A percentile compares a stretch with the other conserved stretches of the same genome.
These are phyloP conservation scores for Epizoanthus fatuus DNA, from an alignment of 92 coral and sea anemone genomes.

Conservation along the genomic window DNA sequence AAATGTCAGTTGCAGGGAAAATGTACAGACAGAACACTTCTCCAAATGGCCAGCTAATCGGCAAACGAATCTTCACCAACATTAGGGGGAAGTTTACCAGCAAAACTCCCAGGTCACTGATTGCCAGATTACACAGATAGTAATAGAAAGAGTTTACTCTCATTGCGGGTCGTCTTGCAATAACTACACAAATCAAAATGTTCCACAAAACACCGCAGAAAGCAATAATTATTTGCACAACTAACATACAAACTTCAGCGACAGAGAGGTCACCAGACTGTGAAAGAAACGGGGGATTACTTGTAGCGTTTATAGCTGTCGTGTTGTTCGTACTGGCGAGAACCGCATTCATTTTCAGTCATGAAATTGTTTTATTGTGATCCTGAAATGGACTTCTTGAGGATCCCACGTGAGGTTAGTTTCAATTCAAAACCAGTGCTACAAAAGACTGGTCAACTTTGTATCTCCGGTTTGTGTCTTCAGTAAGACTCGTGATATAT, in stretches of 20 bases:
- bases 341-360: background rate
- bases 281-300: background rate
- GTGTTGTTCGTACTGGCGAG: background rate
- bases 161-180: constrained; percentile 23
- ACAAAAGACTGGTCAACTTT: too few species aligned
- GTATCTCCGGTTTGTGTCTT: too few species aligned
- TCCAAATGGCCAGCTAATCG: constrained; percentile 28
- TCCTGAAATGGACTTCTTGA: background rate
- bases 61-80: background rate
- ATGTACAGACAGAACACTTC: constrained; percentile 24
- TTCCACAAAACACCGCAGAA: constrained; percentile 37
- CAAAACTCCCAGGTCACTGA: constrained; percentile 43
- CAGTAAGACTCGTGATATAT: too few species aligned
- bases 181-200: constrained; percentile 32
- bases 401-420: too few species aligned
- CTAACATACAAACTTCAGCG: background rate
- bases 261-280: background rate
- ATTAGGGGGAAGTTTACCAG: constrained; percentile 26
- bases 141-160: constrained; percentile 18
- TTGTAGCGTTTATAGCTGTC: background rate
- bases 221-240: constrained; percentile 20
- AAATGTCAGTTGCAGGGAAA: constrained; percentile 34
- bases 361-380: background rate
- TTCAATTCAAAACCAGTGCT: too few species aligned
- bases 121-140: constrained; percentile 31